Conservation (phyloP, 2,888 invertebrate genomes). For the Lamellibrachia satsuma region DNA sequence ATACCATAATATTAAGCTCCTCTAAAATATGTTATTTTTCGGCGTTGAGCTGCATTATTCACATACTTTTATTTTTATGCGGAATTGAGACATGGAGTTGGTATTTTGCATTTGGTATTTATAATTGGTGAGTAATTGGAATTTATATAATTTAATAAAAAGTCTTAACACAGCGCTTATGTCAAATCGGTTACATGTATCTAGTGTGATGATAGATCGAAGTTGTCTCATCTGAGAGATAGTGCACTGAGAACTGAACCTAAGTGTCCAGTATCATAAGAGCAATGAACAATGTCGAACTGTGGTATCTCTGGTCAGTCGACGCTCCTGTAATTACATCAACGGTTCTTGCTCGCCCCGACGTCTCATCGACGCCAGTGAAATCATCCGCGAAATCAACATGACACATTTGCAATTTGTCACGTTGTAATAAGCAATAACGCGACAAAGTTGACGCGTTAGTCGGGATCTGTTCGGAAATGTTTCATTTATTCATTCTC, state of each 20-base stretch:
- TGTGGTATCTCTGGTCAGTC: too few species aligned
- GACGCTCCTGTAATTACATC: neutral
- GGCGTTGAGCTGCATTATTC: too few species aligned
- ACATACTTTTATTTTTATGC: too few species aligned
- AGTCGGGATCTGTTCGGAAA: neutral
- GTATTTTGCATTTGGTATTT: too few species aligned
- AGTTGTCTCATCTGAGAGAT: neutral
- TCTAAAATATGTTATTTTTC: too few species aligned
- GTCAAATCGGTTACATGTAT: too few species aligned
- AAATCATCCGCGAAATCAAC: slow-evolving; percentile 9
- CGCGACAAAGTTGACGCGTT: neutral
- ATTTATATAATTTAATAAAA: too few species aligned
- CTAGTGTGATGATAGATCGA: neutral
- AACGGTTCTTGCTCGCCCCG: neutral
- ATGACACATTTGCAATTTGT: slow-evolving; percentile 17
- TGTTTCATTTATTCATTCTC: neutral
- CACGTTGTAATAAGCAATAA: neutral
- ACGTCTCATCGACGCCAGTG: neutral
- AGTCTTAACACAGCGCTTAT: neutral
- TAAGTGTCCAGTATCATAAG: neutral
- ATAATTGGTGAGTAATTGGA: too few species aligned
- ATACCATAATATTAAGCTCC: too few species aligned
- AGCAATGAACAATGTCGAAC: neutral
- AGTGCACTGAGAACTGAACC: neutral
- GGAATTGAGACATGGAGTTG: too few species aligned